A percentile compares a stretch with the other conserved stretches of the same genome.
Conservation (phyloP, 2,113 vertebrate species). For the Halcyon senegalensis region DNA sequence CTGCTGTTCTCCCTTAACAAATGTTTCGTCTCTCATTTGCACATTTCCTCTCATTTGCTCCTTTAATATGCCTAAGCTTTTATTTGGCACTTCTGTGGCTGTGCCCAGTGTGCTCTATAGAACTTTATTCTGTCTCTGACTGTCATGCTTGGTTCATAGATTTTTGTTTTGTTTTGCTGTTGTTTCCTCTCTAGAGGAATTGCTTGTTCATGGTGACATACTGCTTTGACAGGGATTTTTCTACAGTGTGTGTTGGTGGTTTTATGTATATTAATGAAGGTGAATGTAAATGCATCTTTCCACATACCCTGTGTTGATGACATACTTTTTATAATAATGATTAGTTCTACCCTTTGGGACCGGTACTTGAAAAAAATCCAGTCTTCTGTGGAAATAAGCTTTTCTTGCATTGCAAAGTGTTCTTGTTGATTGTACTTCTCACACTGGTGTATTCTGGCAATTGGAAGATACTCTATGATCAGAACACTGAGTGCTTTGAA, state of each 20-base stretch:
- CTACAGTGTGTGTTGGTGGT: neutral
- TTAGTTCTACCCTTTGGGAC: neutral
- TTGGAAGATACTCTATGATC: neutral
- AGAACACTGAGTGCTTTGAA: neutral
- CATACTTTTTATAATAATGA: neutral
- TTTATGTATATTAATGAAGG: neutral
- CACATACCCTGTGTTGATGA: neutral
- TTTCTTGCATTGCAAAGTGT: neutral
- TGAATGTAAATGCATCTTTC: neutral
- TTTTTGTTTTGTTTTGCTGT: neutral
- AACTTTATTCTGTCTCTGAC: neutral
- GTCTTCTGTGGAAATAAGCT: neutral
- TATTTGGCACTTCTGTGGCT: neutral
- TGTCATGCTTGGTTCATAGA: neutral
- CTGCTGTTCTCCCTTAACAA: rapidly evolving
- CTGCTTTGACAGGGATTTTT: neutral
- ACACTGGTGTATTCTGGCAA: neutral
- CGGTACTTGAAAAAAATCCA: neutral
- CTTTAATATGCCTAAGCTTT: neutral
- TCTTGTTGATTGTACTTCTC: neutral
- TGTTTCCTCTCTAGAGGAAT: neutral
- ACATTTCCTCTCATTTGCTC: rapidly evolving
- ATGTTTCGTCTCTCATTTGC: neutral
- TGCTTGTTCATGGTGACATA: neutral
- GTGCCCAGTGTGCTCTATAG: rapidly evolving